A percentile compares a stretch with the other conserved stretches of the same genome.
Evolutionary conservation across 2,888 invertebrate genomes (phyloP).

Genomic region (Neoitamus cyanurus): DNA sequence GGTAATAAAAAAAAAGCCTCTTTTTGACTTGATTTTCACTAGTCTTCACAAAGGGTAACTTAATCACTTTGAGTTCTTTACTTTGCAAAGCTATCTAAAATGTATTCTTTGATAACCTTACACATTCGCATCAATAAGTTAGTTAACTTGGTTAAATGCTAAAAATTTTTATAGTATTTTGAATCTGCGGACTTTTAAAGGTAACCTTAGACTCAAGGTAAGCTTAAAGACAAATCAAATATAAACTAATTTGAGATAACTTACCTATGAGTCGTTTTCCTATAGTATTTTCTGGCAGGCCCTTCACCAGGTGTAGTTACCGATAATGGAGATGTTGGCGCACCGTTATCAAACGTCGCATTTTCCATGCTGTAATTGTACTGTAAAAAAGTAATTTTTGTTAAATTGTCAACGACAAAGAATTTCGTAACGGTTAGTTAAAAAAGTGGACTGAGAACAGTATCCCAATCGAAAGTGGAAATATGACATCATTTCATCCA

Average conservation of each 20-base stretch:
- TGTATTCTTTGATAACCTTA: no score
- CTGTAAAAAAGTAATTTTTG: slow-evolving; percentile 12
- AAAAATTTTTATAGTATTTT: background rate
- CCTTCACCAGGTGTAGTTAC: slow-evolving; percentile 55
- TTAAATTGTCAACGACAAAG: background rate
- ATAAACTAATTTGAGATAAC: slow-evolving; percentile 53
- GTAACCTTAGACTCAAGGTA: background rate
- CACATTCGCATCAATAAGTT: background rate
- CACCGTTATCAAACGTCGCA: slow-evolving; percentile 56
- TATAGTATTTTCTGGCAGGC: slow-evolving; percentile 64
- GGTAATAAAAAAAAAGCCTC: background rate
- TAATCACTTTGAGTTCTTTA: no score
- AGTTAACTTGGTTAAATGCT: background rate
- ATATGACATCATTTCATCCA: background rate
- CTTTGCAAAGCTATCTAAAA: no score
- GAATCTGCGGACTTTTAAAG: no score
- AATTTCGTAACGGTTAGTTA: background rate
- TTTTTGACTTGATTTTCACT: no score
- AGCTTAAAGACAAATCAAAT: background rate
- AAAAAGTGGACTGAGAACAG: no score
- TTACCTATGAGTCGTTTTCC: slow-evolving; percentile 66
- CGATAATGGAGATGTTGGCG: slow-evolving; percentile 59
- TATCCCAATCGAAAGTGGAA: background rate
- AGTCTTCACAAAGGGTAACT: no score
- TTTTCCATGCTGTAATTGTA: slow-evolving; percentile 49